Evolutionary conservation across 2,797 vertebrate genomes (phyloP), one percentile per base, ranked within the genome.

Genomic region (Sebastes kiyomatsui): DNA sequence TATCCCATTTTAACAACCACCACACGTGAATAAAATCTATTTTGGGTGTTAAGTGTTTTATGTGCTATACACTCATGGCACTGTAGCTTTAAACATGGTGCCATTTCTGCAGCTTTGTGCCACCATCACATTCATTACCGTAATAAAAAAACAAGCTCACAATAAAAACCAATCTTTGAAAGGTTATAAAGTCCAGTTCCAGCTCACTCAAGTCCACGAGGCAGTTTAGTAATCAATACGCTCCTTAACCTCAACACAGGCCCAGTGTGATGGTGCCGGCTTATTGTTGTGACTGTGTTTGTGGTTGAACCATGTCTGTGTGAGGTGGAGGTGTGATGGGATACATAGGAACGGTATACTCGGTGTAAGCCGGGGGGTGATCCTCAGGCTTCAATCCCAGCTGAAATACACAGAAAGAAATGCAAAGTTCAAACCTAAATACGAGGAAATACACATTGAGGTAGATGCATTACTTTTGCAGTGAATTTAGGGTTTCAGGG

Each of bases 371-470:
- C 54, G 94, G 94, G 0, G 94, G 94, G 6, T 89, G 87, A 32
- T 94, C 94, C 0, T 94, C 94, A 2, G 88, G 86, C 54, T 94
- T 94, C 20, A 85, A 10, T 66, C 30, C 93, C 75, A 94, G 49
- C 93, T 94, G 87, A 33, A 91, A 88, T 4, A 83, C 12, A 85
- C 2, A 85, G 23, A 83, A 16, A 64, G n/a, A 71, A 60, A 62
- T 8, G 46, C 7, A 80, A 33, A 70, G 5, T 74, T 52, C 0
- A 27, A 25, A 23, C 25, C 30, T 6, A 16, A 59, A 35, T 49
- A 30, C 0, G 1, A 18, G 11, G 12, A 62, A 60, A 73, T 1
- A 28, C 16, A 71, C 13, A 46, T 4, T 38, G 4, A 54, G 2
- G 5, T 35, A 2, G 7, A 42, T 58, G n/a, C 6, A 10, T 32